Conservation (phyloP, 2,888 invertebrate species). For the Acleris sparsana region DNA sequence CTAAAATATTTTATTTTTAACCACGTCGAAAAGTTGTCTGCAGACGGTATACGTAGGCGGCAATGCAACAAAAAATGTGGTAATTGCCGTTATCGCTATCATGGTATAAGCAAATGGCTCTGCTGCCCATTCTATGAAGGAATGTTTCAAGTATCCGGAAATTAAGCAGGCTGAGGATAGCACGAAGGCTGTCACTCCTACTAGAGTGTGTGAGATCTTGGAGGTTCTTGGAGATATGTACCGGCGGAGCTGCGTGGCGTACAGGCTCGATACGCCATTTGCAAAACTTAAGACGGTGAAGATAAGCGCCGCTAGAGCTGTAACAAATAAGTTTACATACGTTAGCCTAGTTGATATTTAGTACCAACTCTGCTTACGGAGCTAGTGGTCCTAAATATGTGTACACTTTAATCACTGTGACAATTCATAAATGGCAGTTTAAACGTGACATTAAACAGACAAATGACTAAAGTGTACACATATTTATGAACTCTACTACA, state of each 20-base stretch:
- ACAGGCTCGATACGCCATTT: constrained; percentile 44
- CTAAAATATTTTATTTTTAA: constrained; percentile 38
- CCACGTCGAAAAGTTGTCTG: constrained; percentile 27
- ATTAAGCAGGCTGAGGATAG: constrained; percentile 43
- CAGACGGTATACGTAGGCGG: constrained; percentile 36
- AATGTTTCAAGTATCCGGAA: constrained; percentile 44
- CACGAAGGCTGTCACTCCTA: constrained; percentile 42
- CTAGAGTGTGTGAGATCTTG: constrained; percentile 43
- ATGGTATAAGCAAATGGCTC: constrained; percentile 41
- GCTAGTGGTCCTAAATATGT: too few relatives aligned
- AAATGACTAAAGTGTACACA: too few relatives aligned
- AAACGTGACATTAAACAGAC: too few relatives aligned
- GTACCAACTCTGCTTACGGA: too few relatives aligned
- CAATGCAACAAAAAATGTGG: constrained; percentile 40
- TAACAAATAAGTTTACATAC: constrained; percentile 33
- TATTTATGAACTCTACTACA: too few relatives aligned
- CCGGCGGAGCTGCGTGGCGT: constrained; percentile 38
- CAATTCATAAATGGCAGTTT: too few relatives aligned
- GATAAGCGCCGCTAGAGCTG: constrained; percentile 45
- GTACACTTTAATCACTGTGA: too few relatives aligned
- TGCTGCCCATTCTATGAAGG: constrained; percentile 46
- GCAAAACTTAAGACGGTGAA: constrained; percentile 43
- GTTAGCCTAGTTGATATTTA: too few relatives aligned
- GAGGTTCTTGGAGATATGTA: constrained; percentile 37
- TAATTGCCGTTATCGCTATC: constrained; percentile 41